These are phyloP conservation scores for Pseudorhombus dupliciocellatus DNA, from an alignment of 2,113 vertebrate genomes.

Conservation along the genomic window DNA sequence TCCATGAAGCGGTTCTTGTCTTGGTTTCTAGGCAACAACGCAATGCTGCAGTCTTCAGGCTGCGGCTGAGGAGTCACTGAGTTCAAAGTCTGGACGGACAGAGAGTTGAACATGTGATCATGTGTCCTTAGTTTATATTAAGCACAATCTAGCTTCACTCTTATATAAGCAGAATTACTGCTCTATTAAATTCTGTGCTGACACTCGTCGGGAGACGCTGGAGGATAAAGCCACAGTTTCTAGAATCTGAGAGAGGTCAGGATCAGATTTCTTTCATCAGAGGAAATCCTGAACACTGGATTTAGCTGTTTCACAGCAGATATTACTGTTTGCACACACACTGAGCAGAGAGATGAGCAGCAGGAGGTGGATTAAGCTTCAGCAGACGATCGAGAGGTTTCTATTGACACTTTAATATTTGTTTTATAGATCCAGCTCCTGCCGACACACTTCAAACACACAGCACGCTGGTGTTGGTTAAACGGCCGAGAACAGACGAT, in stretches of 20 bases:
- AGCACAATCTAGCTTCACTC: too few species aligned
- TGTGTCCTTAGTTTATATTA: not conserved
- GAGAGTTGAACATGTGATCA: not conserved
- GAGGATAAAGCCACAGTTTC: not conserved
- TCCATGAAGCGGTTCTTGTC: constrained; percentile 99
- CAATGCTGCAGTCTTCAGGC: constrained; percentile 98
- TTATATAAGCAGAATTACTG: not conserved
- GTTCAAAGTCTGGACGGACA: constrained; percentile 91
- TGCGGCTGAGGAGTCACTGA: constrained; percentile 98
- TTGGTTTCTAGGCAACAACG: constrained; percentile 97
- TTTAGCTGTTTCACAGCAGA: not conserved
- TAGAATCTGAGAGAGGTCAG: not conserved
- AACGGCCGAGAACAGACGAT: not conserved
- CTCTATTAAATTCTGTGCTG: not conserved
- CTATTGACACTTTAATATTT: not conserved
- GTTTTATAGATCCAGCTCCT: not conserved
- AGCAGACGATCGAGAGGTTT: not conserved
- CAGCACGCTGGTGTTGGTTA: not conserved
- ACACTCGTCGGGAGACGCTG: not conserved
- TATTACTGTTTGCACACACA: not conserved
- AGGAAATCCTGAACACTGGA: not conserved
- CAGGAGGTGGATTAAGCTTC: not conserved
- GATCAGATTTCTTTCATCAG: too few species aligned
- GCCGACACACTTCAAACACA: not conserved
- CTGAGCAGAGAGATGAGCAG: not conserved